Evolutionary conservation across 2,888 invertebrate genomes (phyloP), one percentile per base, ranked within the genome.

Genomic region (Smittia aterrima): DNA sequence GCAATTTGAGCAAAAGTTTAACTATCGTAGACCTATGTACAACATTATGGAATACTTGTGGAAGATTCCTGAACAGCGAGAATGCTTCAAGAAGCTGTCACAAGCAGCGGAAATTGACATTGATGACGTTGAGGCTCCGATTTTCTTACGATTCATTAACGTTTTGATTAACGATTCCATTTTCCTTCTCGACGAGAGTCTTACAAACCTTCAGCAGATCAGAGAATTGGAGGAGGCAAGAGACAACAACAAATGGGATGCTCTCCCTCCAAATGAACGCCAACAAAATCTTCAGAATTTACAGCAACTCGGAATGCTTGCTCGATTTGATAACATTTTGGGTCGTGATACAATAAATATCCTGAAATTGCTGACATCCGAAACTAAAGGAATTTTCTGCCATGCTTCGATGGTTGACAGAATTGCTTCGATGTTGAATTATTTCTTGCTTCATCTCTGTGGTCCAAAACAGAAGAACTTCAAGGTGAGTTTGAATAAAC

Each of bases 161-260:
- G 86, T 99, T 76, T 85, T 99, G 16, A 96, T 98, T 82, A 99
- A 99, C 80, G 98, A 99, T 85, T 96, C 97, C 74, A 96, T 97
- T 40, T 98, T 93, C 81, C 85, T 99, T 13, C 82, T 99, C 76
- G 96, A 97, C 81, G 97, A 98, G 81, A 95, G 96, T 0, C 85
- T 95, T 13, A 87, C 90, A 1, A 93, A 94, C 80, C 93, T 97
- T 91, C 90, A 92, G 70, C 92, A 95, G 81, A 88, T 97, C 75
- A 88, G 91, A 74, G 92, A 92, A 77, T 85, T 95, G 84, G 91
- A 95, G 81, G 85, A 89, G 77, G 88, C 90, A 6, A 89, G 89
- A 89, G 91, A 79, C 64, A 80, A 78, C 16, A 92, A 91, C 6
- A 89, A 90, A 54, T 96, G 95, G 95, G 82, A 87, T 20, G 83